Base-by-base conservation (phyloP, 2,888 invertebrate genomes). In the Bugulina stolonifera region DNA sequence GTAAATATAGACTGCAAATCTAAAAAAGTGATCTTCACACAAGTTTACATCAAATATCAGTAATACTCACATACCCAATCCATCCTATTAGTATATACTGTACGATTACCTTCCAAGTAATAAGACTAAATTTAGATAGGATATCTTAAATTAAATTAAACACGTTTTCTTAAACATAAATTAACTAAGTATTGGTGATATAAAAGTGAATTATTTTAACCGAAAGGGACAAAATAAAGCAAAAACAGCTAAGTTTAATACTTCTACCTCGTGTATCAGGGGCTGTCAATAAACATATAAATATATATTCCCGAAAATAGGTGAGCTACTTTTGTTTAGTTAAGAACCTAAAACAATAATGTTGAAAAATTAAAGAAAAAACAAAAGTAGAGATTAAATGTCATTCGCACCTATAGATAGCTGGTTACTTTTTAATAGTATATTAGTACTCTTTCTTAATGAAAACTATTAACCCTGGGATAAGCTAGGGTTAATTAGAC, bases 121-220 rank as follows among this genome's bases (percentile, higher is more conserved):
- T 52, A 14, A 14, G 52, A 52, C 22, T 14, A 14, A 22, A 52
- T 52, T 14, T 14, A 52, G 52, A 14, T 14, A 52, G 22, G 10
- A 52, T 52, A 14, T 14, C 22, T 52, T 52, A 52, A 52, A 22
- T 14, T 52, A 52, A 52, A 14, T 18, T 55, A 23, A 55, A 55
- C 5, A 55, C 55, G 5, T 43, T 43, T 43, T 43, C 43, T 43
- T 43, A 43, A 43, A 43, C 43, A 43, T 43, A 43, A 43, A 43
- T 43, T 43, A 43, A 71, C 29, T 54, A 57, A 43, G 54, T 64
- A 69, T 74, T 69, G 55, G 52, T 69, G 73, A 74, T 72, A 71
- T n/a, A n/a, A n/a, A 55, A 55, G 23, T 5, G 5, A 55, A 55
- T 14, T n/a, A n/a, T n/a, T 14, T 14, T 5, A 55, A 18, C 23